Percentiles rank a stretch among this genome's conserved stretches.
Evolutionary conservation across 2,797 vertebrate genomes (phyloP).

Genomic region (Ataeniobius toweri): DNA sequence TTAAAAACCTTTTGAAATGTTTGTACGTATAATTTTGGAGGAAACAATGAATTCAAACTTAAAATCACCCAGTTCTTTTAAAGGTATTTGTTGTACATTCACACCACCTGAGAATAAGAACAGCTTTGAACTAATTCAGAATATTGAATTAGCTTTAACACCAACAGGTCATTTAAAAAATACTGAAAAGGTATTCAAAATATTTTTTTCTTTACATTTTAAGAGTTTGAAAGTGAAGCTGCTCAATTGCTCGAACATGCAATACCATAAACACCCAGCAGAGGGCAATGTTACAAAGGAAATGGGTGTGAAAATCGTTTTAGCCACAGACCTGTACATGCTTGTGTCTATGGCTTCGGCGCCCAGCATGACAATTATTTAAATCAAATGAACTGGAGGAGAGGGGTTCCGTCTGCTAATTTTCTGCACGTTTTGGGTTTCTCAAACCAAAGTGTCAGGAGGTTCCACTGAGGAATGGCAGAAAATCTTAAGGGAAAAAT

Average conservation of each 20-base stretch:
- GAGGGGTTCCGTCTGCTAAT: neutral
- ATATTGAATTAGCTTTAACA: neutral
- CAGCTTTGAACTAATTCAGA: neutral
- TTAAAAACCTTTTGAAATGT: no score
- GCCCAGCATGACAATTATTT: no score
- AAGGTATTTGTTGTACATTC: no score
- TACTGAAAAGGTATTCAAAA: neutral
- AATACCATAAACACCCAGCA: slow-evolving; percentile 7
- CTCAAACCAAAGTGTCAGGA: neutral
- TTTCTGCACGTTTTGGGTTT: neutral
- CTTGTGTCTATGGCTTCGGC: neutral
- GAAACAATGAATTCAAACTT: no score
- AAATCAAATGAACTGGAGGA: no score
- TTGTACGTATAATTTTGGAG: no score
- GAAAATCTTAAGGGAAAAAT: neutral
- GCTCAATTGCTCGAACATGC: neutral
- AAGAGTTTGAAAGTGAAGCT: neutral
- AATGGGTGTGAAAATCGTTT: no score
- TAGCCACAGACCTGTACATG: no score
- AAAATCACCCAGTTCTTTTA: no score
- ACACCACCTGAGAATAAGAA: no score
- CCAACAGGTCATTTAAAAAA: neutral
- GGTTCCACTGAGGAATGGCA: neutral
- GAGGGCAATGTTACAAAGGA: neutral
- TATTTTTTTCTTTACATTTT: no score